A percentile compares a stretch with the other conserved stretches of the same genome.
Conservation (phyloP, 2,888 invertebrate genomes). For the Hypolimnas misippus region DNA sequence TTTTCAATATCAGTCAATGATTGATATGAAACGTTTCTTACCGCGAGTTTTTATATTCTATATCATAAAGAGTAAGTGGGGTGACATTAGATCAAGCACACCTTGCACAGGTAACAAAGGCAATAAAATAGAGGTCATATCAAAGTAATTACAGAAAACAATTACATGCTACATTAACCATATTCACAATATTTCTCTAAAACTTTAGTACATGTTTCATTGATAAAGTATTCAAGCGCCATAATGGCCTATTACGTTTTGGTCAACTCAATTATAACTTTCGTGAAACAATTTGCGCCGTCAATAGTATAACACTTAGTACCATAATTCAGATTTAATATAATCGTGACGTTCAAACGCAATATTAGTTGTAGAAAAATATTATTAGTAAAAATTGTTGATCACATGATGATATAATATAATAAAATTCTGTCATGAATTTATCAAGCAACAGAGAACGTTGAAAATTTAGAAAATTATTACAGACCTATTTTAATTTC, state of each 20-base stretch:
- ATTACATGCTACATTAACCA: slow-evolving; percentile 27
- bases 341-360: too few species aligned
- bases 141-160: slow-evolving; percentile 25
- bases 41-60: slow-evolving; percentile 37
- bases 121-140: slow-evolving; percentile 34
- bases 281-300: not conserved
- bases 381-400: too few species aligned
- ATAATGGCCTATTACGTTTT: not conserved
- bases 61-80: slow-evolving; percentile 30
- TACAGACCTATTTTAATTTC: too few species aligned
- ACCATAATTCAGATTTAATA: not conserved
- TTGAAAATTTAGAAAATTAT: too few species aligned
- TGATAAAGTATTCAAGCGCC: slow-evolving; percentile 3
- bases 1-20: slow-evolving; percentile 29
- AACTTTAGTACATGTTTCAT: not conserved
- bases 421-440: too few species aligned
- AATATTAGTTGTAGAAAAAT: too few species aligned
- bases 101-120: slow-evolving; percentile 27
- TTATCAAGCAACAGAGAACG: too few species aligned
- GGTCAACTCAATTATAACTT: not conserved
- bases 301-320: not conserved
- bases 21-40: slow-evolving; percentile 35
- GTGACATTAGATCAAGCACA: slow-evolving; percentile 29
- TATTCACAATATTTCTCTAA: slow-evolving; percentile 5
- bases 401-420: too few species aligned